Evolutionary conservation across 2,888 invertebrate species (phyloP).

Genomic region (Agonopterix heracliana): DNA sequence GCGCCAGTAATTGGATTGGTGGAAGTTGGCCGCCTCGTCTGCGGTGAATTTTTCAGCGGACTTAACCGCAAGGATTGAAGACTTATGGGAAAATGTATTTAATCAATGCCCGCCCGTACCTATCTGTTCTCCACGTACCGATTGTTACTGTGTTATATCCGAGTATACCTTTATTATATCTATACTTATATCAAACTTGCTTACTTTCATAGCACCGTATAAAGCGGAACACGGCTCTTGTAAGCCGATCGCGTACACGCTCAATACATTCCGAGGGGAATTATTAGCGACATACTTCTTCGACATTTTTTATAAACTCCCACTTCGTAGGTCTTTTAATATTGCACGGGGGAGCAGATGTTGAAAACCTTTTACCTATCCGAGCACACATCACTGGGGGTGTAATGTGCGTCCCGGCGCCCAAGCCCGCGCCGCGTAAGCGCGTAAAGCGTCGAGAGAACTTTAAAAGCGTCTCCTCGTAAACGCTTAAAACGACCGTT

Average conservation of each 20-base stretch:
- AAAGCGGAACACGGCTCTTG: not conserved
- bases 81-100: slow-evolving; percentile 33
- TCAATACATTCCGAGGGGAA: slow-evolving; percentile 11
- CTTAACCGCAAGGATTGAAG: slow-evolving; percentile 36
- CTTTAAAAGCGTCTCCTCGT: slow-evolving; percentile 19
- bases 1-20: slow-evolving; percentile 70
- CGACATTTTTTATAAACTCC: slow-evolving; percentile 49
- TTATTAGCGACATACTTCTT: slow-evolving; percentile 12
- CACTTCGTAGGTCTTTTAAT: slow-evolving; percentile 57
- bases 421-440: slow-evolving; percentile 25
- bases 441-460: slow-evolving; percentile 30
- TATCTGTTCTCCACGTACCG: not conserved
- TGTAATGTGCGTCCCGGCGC: slow-evolving; percentile 34
- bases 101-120: slow-evolving; percentile 2
- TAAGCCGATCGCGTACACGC: slow-evolving; percentile 11
- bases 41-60: slow-evolving; percentile 57
- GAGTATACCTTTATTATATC: not conserved
- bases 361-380: slow-evolving; percentile 58
- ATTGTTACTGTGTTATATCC: not conserved
- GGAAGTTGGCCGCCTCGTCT: slow-evolving; percentile 43
- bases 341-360: slow-evolving; percentile 62
- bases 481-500: slow-evolving; percentile 35
- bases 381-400: slow-evolving; percentile 37
- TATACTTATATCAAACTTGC: not conserved
- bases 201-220: not conserved